Evolutionary conservation across 1,140 invertebrate species (phyloP), one percentile per base, ranked within the genome.

Genomic region (Aethina tumida): DNA sequence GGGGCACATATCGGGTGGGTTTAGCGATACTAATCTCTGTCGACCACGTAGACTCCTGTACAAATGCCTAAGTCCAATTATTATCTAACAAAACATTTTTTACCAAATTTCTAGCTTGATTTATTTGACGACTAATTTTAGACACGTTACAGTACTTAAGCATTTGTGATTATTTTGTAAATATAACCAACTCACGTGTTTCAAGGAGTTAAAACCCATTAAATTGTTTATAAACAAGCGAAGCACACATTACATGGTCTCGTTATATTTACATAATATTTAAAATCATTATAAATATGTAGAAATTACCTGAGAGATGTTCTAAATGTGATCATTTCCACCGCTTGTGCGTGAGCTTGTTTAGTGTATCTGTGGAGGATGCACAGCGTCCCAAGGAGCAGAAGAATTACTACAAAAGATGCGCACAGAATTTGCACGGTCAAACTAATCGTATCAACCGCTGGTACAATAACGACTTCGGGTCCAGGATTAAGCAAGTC

Each of bases 1-100:
- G 0, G 86, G 83, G n/a, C 81, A 76, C 67, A 87, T 78, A 55
- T 86, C 82, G 1, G 84, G 81, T 1, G 82, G 81, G 49, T 75
- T 77, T 2, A 75, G 47, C 1, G 65, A 61, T 3, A 79, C 72
- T 10, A 79, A 66, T 32, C 76, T 71, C 49, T 81, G 77, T 7
- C 78, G 68, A 3, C 79, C 74, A 31, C 78, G 66, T 7, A 79
- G 54, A 45, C 69, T 72, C 50, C 75, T 67, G 55, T 70, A 75
- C 38, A 73, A 62, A 59, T 71, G 67, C 53, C 70, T 72, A 47
- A 38, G 43, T 43, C 34, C 41, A 47, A 47, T 47, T 44, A 47
- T 38, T 33, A 43, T n/a, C n/a, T n/a, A n/a, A n/a, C n/a, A n/a
- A n/a, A n/a, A n/a, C n/a, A n/a, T n/a, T n/a, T n/a, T n/a, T n/a